Evolutionary conservation across 2,888 invertebrate species (phyloP).

Genomic region (Orchesellides sinensis): DNA sequence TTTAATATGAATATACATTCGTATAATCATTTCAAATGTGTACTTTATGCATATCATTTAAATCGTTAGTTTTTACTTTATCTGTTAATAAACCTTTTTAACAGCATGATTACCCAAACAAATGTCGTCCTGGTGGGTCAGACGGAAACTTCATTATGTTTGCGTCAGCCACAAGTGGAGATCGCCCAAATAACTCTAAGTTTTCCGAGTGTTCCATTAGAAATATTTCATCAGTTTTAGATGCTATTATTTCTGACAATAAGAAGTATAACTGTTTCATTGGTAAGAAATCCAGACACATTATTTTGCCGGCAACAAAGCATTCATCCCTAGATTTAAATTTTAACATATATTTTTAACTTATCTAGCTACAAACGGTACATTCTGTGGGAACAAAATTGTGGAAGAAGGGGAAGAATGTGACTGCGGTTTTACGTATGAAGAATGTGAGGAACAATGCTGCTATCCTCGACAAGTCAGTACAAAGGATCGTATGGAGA

Average conservation of each 20-base stretch:
- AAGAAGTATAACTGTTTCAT: conserved; percentile 96
- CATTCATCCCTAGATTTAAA: background rate
- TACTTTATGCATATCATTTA: too few relatives aligned
- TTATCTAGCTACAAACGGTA: conserved; percentile 86
- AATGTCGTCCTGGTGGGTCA: conserved; percentile 93
- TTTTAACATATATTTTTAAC: too few relatives aligned
- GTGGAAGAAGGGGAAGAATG: conserved; percentile 99
- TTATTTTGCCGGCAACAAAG: too few relatives aligned
- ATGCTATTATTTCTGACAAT: conserved; percentile 90
- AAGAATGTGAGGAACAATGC: conserved; percentile 94
- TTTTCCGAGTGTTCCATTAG: conserved; percentile 96
- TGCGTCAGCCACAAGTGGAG: conserved; percentile 98
- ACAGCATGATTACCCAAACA: conserved; percentile 95
- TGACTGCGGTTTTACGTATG: conserved; percentile 95
- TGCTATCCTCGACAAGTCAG: conserved; percentile 92
- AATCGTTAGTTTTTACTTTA: too few relatives aligned
- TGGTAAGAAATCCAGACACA: conserved; percentile 78
- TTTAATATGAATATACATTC: too few relatives aligned
- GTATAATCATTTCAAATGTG: conserved; percentile 32
- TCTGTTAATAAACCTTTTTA: too few relatives aligned
- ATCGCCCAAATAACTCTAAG: conserved; percentile 95
- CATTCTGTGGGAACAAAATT: conserved; percentile 99
- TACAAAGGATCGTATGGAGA: conserved; percentile 83
- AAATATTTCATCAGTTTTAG: conserved; percentile 95
- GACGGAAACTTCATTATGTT: conserved; percentile 99